A percentile compares a stretch with the other conserved stretches of the same genome.
Evolutionary conservation across 37 sponge, comb jelly and placozoan species (phyloP).

Genomic region (Haliclona indistincta): DNA sequence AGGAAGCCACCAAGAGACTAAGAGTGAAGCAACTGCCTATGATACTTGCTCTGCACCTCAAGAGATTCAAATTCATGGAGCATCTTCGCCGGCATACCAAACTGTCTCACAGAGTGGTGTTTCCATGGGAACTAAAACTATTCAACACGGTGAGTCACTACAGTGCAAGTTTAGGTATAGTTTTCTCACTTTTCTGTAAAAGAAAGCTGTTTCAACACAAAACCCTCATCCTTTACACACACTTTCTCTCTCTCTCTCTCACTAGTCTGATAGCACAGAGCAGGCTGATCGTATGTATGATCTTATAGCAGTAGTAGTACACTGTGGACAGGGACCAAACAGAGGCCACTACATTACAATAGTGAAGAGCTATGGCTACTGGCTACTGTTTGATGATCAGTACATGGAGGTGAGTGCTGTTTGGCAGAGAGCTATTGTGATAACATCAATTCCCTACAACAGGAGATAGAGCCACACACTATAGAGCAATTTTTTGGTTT

Average conservation of each 20-base stretch:
- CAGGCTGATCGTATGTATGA: slow-evolving; percentile 87
- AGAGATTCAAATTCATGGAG: slow-evolving; percentile 98
- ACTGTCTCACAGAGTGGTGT: slow-evolving; percentile 91
- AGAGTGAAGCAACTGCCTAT: slow-evolving; percentile 88
- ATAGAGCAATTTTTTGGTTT: slow-evolving; percentile 92
- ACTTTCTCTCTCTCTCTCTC: neutral
- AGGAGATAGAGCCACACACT: slow-evolving; percentile 88
- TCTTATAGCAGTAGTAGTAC: slow-evolving; percentile 90
- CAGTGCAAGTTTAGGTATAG: too few relatives aligned
- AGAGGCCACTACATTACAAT: slow-evolving; percentile 97
- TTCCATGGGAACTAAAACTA: slow-evolving; percentile 94
- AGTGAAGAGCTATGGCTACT: slow-evolving; percentile 82
- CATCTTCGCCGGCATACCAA: slow-evolving; percentile 78
- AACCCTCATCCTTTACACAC: neutral
- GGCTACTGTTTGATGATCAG: slow-evolving; percentile 95
- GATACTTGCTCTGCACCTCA: slow-evolving; percentile 93
- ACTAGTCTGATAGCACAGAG: slow-evolving; percentile 77
- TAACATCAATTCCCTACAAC: neutral
- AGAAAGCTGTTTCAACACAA: too few relatives aligned
- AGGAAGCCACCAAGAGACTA: slow-evolving; percentile 95
- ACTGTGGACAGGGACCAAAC: slow-evolving; percentile 97
- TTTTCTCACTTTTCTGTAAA: too few relatives aligned
- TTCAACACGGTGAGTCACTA: slow-evolving; percentile 82
- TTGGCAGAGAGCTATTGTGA: neutral
- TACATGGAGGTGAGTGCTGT: slow-evolving; percentile 7